Evolutionary conservation across 2,888 invertebrate species (phyloP), one percentile per base, ranked within the genome.

Genomic region (Eudemis profundana): DNA sequence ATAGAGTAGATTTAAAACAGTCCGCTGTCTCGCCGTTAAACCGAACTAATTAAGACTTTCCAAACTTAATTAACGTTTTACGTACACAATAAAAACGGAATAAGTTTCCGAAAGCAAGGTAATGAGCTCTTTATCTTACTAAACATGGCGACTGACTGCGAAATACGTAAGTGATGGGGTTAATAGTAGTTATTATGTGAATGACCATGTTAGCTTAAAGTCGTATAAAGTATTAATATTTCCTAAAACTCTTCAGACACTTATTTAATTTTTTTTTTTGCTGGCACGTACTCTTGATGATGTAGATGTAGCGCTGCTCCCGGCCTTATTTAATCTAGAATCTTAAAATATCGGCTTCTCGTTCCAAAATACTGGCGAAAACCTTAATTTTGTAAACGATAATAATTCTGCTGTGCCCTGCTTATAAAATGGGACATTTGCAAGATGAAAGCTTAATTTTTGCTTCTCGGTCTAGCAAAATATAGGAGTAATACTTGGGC

Each of bases 51-150:
- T 42, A 56, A 42, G 23, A 27, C 27, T 56, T 56, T 56, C 21
- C 12, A 29, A 42, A 56, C 14, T 27, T 56, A 42, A 54, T 56
- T 23, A 42, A 29, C 27, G 23, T 42, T 42, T 56, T 56, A 56
- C 27, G 42, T 27, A 19, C 15, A 56, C 42, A 27, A 27, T 17
- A 42, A 42, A 51, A 51, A 36, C 8, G 14, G 15, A 4, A 33
- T 14, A 4, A 14, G 5, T 17, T 56, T 56, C 42, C 23, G 23
- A 56, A 42, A 42, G 15, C 27, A 42, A 56, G 15, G 12, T 42
- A 56, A 42, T 27, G 38, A 53, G 51, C 8, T 21, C 38, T 38
- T 21, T 38, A 46, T 46, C 21, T 46, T 2, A 12, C 21, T 46
- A 46, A 46, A 46, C n/a, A 46, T 19, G 44, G 44, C 19, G 44